A percentile compares a stretch with the other conserved stretches of the same genome.
phyloP scores from a whole-genome alignment of 2,113 vertebrate genomes.

The Ploceus nigricollis region DNA sequence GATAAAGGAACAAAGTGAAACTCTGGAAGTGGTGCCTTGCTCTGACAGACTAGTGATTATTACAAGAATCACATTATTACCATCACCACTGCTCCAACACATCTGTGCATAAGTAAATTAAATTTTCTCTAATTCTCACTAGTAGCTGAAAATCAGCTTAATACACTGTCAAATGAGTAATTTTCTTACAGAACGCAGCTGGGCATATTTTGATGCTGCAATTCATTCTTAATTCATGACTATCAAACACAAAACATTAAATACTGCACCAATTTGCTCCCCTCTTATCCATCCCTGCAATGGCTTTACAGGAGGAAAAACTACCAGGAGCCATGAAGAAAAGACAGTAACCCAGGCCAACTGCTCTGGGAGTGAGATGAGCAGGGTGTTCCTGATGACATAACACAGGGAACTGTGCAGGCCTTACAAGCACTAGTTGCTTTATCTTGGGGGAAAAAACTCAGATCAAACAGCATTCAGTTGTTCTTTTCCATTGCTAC shows the following conservation, averaged over 20 bases:
- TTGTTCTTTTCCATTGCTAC: background rate
- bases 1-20: background rate
- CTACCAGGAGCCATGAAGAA: background rate
- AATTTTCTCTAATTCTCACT: background rate
- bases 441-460: background rate
- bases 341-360: background rate
- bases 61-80: background rate
- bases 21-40: background rate
- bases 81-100: background rate
- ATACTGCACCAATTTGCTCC: background rate
- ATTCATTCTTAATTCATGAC: background rate
- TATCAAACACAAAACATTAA: background rate
- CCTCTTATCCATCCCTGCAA: background rate
- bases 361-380: background rate
- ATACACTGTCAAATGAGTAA: background rate
- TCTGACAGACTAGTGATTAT: background rate
- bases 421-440: background rate
- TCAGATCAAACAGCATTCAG: background rate
- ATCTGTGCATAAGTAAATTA: background rate
- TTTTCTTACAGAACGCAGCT: background rate
- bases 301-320: background rate
- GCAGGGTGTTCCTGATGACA: background rate
- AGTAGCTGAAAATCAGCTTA: background rate
- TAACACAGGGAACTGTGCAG: background rate
- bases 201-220: background rate